A percentile compares a stretch with the other conserved stretches of the same genome.
phyloP scores from a whole-genome alignment of 2,797 vertebrate genomes.

The Takifugu ocellatus region DNA sequence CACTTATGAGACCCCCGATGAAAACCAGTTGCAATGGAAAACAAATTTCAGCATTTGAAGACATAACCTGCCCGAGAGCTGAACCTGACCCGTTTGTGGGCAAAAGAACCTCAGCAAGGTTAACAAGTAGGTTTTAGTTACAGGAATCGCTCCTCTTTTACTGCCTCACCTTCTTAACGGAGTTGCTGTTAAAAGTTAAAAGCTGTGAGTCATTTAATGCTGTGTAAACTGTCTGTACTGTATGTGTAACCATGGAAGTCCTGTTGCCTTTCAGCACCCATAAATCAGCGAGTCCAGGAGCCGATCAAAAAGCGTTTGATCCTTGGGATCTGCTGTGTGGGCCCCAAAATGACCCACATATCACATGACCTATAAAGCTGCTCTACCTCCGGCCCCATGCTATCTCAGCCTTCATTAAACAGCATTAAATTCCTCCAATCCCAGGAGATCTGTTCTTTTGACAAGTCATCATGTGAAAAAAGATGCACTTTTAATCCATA shows the following conservation, averaged over 20 bases:
- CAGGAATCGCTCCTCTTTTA: constrained; percentile 49
- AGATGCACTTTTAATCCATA: neutral
- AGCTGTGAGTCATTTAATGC: constrained; percentile 37
- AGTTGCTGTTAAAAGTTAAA: constrained; percentile 46
- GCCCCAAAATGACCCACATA: constrained; percentile 59
- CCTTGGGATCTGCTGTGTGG: constrained; percentile 55
- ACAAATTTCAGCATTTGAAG: constrained; percentile 12
- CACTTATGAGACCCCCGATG: neutral
- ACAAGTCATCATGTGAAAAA: constrained; percentile 15
- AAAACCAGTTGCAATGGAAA: constrained; percentile 12
- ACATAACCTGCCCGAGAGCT: constrained; percentile 17
- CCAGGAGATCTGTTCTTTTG: constrained; percentile 12
- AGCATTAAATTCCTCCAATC: constrained; percentile 33
- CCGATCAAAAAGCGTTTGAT: constrained; percentile 68
- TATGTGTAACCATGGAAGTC: constrained; percentile 31
- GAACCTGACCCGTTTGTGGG: constrained; percentile 19
- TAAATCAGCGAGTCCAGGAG: constrained; percentile 57
- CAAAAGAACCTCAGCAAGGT: constrained; percentile 32
- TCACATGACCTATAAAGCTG: constrained; percentile 69
- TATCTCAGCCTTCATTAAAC: constrained; percentile 57
- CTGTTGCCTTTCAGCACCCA: constrained; percentile 39
- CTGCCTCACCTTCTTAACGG: constrained; percentile 30
- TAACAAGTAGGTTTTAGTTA: constrained; percentile 24
- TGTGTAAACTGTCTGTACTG: constrained; percentile 41
- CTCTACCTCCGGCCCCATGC: constrained; percentile 62